These are phyloP conservation scores for western clawed frog (Xenopus tropicalis) DNA, from an alignment of 2,113 vertebrate genomes.

Conservation along the genomic window DNA sequence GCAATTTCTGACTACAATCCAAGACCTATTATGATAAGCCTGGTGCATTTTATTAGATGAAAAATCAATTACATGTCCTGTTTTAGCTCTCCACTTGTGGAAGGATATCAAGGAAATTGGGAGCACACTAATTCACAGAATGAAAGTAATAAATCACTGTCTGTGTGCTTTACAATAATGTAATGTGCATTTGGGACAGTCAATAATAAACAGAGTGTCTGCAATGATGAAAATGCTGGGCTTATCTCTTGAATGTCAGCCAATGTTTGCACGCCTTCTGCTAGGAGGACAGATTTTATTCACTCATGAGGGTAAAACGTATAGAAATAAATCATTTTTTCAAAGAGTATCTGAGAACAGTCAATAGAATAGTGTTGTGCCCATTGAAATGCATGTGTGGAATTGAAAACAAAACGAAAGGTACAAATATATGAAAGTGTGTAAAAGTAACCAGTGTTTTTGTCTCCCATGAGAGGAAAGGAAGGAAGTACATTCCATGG, in stretches of 20 bases:
- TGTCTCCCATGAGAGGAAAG: no score
- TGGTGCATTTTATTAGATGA: constrained; percentile 10
- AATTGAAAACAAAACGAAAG: no score
- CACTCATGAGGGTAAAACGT: constrained; percentile 2
- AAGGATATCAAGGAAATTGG: constrained; percentile 32
- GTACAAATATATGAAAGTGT: no score
- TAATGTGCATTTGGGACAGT: constrained; percentile 20
- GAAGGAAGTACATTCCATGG: no score
- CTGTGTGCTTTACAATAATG: constrained; percentile 26
- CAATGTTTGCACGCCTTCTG: constrained; percentile 8
- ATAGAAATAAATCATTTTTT: constrained; percentile 4
- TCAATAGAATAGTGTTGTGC: no score
- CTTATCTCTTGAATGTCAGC: constrained; percentile 40
- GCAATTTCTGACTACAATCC: constrained; percentile 23
- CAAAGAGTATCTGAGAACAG: no score
- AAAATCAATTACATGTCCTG: constrained; percentile 31
- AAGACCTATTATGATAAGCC: constrained; percentile 19
- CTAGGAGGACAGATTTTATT: neutral
- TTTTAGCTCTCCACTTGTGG: constrained; percentile 14
- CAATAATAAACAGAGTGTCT: constrained; percentile 18
- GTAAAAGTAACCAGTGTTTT: no score
- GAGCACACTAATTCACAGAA: constrained; percentile 18
- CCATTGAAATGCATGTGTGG: no score
- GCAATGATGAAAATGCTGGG: constrained; percentile 17
- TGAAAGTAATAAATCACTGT: constrained; percentile 25